Evolutionary conservation across 2,797 vertebrate species (phyloP).

Genomic region (Psittacula echo): DNA sequence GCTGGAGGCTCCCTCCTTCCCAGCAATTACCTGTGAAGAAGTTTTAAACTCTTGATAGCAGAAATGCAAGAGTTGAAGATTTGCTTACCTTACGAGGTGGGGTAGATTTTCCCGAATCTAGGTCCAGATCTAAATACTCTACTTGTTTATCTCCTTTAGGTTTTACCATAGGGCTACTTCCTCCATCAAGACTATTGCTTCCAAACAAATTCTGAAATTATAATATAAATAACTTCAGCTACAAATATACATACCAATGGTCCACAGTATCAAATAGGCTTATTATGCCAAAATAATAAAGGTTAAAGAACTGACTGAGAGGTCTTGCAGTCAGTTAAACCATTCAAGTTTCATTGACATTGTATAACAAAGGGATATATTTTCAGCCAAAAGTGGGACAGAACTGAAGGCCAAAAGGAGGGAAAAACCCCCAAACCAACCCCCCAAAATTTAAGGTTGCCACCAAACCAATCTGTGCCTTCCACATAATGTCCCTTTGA

Average conservation of each 20-base stretch:
- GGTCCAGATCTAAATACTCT: constrained; percentile 96
- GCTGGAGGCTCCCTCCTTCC: background rate
- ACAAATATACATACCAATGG: background rate
- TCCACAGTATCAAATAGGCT: background rate
- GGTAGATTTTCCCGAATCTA: constrained; percentile 95
- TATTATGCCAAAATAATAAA: background rate
- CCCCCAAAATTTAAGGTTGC: background rate
- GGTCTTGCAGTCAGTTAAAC: constrained; percentile 19
- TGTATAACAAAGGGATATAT: background rate
- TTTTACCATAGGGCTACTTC: constrained; percentile 93
- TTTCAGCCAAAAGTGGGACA: background rate
- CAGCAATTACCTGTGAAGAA: background rate
- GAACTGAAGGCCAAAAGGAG: background rate
- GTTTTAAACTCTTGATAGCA: background rate
- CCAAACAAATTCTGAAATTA: constrained; percentile 80
- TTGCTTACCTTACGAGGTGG: constrained; percentile 92
- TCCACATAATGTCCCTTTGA: constrained; percentile 1
- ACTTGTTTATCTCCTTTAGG: constrained; percentile 98
- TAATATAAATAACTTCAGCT: constrained; percentile 23
- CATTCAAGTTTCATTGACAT: background rate
- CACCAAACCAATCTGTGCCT: constrained; percentile 2
- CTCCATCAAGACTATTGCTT: constrained; percentile 87
- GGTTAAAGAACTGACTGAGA: background rate
- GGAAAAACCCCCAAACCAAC: background rate
- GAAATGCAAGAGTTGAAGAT: background rate